Base-by-base conservation (phyloP, 1,140 invertebrate species). In the Mycetomoellerius zeteki region DNA sequence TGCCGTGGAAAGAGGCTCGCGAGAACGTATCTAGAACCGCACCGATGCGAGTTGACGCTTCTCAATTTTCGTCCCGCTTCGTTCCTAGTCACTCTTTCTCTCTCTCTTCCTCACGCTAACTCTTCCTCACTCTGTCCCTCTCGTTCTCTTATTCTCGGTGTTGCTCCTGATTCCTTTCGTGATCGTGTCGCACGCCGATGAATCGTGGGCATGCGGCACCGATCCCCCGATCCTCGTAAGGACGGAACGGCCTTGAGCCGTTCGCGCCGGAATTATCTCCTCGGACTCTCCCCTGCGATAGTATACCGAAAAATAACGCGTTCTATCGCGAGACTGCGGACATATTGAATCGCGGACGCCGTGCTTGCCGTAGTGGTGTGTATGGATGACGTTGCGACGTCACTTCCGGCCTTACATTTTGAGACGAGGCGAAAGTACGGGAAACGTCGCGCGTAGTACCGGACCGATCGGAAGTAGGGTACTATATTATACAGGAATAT, bases 311-410 rank as follows among this genome's bases (percentile, higher is more conserved):
- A 43, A 43, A 7, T 43, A 43, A 93, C 91, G 91, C 93, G 93
- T 91, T 90, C 89, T 92, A 92, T 90, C 89, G 86, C 88, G 90
- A 92, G 93, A 75, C 84, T 87, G 91, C 94, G 89, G 94, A 94
- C 94, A 94, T 94, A 88, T 94, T 94, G 91, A 86, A 89, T 94
- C 89, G 86, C 84, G 90, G 93, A 94, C 94, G 94, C 93, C 90
- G 92, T 93, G 56, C 16, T 33, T 43, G 30, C 33, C 33, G 64
- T 65, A 7, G 21, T 43, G 33, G 21, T 33, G 52, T 56, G 62
- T 24, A 16, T 16, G 10, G 76, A 56, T 60, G 76, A 89, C 88
- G 62, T 86, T 69, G 75, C 69, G 65, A 67, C 3, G 75, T 73
- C 86, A 89, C 85, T 89, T 89, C 85, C 87, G 65, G 65, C 27